Percentiles rank a stretch among this genome's conserved stretches.
phyloP scores from a whole-genome alignment of 2,797 vertebrate genomes.

The Ptychobarbus kaznakovi region DNA sequence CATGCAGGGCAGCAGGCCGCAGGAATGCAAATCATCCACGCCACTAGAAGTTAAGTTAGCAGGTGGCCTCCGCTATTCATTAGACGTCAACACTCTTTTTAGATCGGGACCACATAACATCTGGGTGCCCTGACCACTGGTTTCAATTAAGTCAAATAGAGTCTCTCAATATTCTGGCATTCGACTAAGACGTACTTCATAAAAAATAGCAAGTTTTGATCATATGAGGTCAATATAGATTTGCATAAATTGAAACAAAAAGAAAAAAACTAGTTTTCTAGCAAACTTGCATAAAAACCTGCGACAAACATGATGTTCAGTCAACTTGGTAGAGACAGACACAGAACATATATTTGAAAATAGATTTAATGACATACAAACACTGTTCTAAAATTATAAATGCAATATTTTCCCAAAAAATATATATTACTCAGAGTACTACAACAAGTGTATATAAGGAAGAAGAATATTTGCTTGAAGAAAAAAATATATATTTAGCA shows the following conservation, averaged over 20 bases:
- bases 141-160: conserved; percentile 93
- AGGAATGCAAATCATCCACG: conserved; percentile 94
- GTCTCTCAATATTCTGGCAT: conserved; percentile 79
- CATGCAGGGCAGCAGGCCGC: conserved; percentile 91
- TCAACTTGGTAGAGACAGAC: conserved; percentile 69
- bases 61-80: conserved; percentile 94
- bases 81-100: conserved; percentile 86
- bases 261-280: neutral
- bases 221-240: neutral
- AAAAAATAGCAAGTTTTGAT: neutral
- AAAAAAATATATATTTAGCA: conserved; percentile 31
- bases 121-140: conserved; percentile 83
- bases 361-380: conserved; percentile 61
- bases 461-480: conserved; percentile 50
- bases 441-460: conserved; percentile 61
- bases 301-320: neutral
- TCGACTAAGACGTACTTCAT: neutral
- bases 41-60: conserved; percentile 90
- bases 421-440: conserved; percentile 83
- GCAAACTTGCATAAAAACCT: neutral
- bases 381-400: conserved; percentile 70
- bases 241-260: neutral
- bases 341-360: conserved; percentile 47
- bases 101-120: conserved; percentile 85
- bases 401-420: conserved; percentile 74